phyloP scores from a whole-genome alignment of 2,113 vertebrate species.

The Ginglymostoma cirratum region DNA sequence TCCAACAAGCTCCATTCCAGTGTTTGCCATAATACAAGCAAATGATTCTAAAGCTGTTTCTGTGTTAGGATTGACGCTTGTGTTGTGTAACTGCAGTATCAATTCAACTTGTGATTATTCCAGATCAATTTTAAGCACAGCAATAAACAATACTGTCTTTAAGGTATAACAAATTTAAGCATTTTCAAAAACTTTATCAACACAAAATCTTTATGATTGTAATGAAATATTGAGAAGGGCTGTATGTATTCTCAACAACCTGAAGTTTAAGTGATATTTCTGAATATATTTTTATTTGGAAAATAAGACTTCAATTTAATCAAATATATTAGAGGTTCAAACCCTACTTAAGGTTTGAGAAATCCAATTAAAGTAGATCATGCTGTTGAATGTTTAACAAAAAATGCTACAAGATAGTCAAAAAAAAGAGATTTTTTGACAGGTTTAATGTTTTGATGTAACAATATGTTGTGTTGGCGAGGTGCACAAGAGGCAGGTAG shows the following conservation, averaged over 20 bases:
- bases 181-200: not conserved
- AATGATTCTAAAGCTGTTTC: constrained; percentile 40
- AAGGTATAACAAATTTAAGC: constrained; percentile 23
- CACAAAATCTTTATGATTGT: not conserved
- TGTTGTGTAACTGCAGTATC: constrained; percentile 42
- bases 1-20: constrained; percentile 40
- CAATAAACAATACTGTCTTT: constrained; percentile 38
- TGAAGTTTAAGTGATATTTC: not conserved
- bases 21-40: constrained; percentile 37
- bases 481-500: not conserved
- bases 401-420: not conserved
- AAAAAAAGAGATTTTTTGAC: not conserved
- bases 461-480: not conserved
- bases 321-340: not conserved
- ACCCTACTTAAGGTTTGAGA: not conserved
- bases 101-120: constrained; percentile 41
- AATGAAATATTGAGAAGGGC: not conserved
- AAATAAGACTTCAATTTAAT: not conserved
- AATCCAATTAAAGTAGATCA: not conserved
- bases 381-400: not conserved
- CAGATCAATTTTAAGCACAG: not conserved
- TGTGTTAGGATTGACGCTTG: constrained; percentile 36
- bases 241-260: not conserved
- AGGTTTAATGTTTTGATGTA: not conserved
- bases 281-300: not conserved